phyloP scores from a whole-genome alignment of 2,797 vertebrate genomes.

The Uromys caudimaculatus region DNA sequence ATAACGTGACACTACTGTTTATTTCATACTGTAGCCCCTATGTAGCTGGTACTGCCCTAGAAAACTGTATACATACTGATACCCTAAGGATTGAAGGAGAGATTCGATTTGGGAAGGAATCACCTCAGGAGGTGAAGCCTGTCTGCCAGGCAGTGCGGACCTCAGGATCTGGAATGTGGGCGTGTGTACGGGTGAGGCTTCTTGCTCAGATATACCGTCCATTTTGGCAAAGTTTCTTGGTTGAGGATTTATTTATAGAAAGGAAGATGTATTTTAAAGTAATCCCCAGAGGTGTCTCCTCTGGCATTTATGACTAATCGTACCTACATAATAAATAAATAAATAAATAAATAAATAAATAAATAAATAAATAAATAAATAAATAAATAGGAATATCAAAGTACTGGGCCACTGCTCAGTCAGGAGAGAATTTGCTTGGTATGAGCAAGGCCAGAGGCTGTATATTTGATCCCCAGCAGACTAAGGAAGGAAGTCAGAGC shows the following conservation, averaged over 20 bases:
- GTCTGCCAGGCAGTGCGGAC: background rate
- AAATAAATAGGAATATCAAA: background rate
- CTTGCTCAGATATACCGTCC: background rate
- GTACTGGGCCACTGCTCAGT: background rate
- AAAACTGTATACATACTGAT: background rate
- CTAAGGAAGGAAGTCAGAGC: background rate
- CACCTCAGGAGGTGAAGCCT: background rate
- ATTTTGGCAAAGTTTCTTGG: conserved; percentile 34
- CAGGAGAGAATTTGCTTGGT: background rate
- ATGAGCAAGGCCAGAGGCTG: background rate
- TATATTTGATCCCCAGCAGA: background rate
- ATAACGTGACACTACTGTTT: background rate
- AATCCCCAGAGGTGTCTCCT: background rate
- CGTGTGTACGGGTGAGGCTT: background rate
- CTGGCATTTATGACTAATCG: background rate
- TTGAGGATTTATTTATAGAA: background rate
- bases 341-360: background rate
- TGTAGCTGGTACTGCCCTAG: background rate
- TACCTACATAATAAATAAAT: background rate
- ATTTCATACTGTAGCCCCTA: background rate
- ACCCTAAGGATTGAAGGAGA: background rate
- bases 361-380: background rate
- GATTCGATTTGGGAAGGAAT: background rate
- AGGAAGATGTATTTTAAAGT: background rate
- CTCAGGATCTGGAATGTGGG: background rate